Percentiles rank a stretch among this genome's conserved stretches.
These are phyloP conservation scores for Capitulum mitella DNA, from an alignment of 2,888 invertebrate species.

Conservation along the genomic window DNA sequence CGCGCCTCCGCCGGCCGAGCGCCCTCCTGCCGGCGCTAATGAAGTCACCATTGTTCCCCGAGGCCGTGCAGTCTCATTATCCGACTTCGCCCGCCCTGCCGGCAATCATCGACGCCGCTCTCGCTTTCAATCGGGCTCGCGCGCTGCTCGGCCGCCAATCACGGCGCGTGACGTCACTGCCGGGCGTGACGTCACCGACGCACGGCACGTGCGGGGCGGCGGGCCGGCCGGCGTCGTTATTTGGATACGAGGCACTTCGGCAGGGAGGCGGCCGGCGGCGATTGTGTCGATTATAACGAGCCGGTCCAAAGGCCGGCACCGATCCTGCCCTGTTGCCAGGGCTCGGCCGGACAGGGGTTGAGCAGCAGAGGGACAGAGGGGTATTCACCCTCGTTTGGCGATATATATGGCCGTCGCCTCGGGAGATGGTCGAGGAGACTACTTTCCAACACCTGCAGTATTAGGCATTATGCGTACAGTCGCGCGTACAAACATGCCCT, in stretches of 20 bases:
- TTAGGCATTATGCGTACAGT: no score
- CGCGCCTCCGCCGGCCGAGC: neutral
- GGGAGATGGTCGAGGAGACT: no score
- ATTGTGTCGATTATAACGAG: no score
- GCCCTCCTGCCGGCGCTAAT: neutral
- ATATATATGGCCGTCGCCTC: no score
- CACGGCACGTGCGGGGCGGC: neutral
- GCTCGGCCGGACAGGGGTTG: no score
- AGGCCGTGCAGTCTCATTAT: neutral
- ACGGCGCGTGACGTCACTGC: neutral
- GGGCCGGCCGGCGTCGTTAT: conserved; percentile 12
- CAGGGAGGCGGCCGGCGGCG: no score
- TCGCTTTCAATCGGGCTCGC: neutral
- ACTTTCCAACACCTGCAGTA: no score
- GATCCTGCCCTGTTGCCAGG: no score
- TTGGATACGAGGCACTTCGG: conserved; percentile 2
- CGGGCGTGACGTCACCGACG: neutral
- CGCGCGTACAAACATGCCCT: no score
- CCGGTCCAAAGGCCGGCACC: no score
- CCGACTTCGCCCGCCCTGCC: neutral
- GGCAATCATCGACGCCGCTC: neutral
- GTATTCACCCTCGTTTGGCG: no score
- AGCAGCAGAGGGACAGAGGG: no score
- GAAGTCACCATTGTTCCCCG: neutral
- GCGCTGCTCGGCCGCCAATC: neutral